Percentiles rank a stretch among this genome's conserved stretches.
Conservation (phyloP, 1,140 invertebrate genomes). For the Danaus plexippus region DNA sequence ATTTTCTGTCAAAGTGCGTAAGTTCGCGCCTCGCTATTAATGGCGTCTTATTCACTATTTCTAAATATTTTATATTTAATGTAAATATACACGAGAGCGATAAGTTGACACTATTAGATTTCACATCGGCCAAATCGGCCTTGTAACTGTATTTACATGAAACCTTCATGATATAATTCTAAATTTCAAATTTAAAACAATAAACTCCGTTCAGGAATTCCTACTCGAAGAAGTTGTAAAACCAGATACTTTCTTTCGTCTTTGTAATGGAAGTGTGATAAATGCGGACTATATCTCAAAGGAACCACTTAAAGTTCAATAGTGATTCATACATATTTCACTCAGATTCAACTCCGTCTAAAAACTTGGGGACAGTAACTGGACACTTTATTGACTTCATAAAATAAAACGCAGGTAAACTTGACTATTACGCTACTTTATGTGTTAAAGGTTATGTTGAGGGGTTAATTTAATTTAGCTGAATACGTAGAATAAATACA, state of each 20-base stretch:
- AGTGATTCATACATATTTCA: slow-evolving; percentile 10
- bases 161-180: too few species aligned
- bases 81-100: too few species aligned
- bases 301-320: slow-evolving; percentile 8
- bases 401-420: slow-evolving; percentile 39
- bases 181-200: too few species aligned
- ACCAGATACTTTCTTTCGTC: too few species aligned
- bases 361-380: slow-evolving; percentile 26
- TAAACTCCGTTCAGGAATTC: too few species aligned
- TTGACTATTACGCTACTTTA: slow-evolving; percentile 26
- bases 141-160: too few species aligned
- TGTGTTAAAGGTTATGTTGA: slow-evolving; percentile 28
- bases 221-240: too few species aligned
- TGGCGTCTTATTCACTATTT: not conserved
- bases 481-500: slow-evolving; percentile 8
- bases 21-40: slow-evolving; percentile 21
- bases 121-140: too few species aligned
- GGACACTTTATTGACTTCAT: slow-evolving; percentile 35
- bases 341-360: slow-evolving; percentile 13
- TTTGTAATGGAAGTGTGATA: too few species aligned
- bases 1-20: slow-evolving; percentile 64
- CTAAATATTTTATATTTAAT: too few species aligned
- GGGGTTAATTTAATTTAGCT: not conserved
- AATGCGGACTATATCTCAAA: not conserved
- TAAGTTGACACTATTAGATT: too few species aligned